A percentile compares a stretch with the other conserved stretches of the same genome.
Conservation (phyloP, 2,888 invertebrate genomes). For the Acronicta leporina region DNA sequence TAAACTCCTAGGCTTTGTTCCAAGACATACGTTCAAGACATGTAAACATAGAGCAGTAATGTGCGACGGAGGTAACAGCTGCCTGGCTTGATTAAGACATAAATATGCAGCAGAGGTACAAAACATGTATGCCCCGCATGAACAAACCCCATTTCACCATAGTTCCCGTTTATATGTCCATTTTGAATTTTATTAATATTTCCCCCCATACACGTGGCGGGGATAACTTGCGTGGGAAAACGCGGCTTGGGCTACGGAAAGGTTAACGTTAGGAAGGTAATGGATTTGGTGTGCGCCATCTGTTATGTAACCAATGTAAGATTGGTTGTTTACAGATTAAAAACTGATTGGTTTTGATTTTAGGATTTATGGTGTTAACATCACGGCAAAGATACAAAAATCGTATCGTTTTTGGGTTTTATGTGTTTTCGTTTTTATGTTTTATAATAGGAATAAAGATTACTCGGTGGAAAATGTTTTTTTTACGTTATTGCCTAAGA, state of each 20-base stretch:
- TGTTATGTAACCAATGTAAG: conserved; percentile 12
- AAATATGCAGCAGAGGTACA: conserved; percentile 72
- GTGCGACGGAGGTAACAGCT: conserved; percentile 68
- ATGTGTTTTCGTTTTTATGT: too few species aligned
- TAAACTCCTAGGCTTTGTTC: conserved; percentile 65
- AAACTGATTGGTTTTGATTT: not conserved
- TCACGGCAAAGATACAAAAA: too few species aligned
- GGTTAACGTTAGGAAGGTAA: conserved; percentile 28
- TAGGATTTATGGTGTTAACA: too few species aligned
- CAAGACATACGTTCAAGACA: conserved; percentile 65
- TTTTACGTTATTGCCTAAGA: too few species aligned
- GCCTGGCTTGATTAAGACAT: conserved; percentile 72
- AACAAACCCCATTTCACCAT: conserved; percentile 55
- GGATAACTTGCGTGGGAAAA: conserved; percentile 28
- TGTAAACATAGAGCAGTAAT: conserved; percentile 63
- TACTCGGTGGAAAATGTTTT: too few species aligned
- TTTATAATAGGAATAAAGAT: too few species aligned
- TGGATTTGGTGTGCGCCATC: conserved; percentile 21
- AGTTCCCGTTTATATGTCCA: conserved; percentile 58
- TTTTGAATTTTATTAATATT: conserved; percentile 65
- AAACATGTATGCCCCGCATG: conserved; percentile 59
- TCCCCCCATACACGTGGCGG: conserved; percentile 20
- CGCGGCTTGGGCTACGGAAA: conserved; percentile 4
- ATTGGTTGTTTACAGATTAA: not conserved
- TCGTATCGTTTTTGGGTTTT: too few species aligned